phyloP scores from a whole-genome alignment of 2,113 vertebrate species.

The Collichthys lucidus region DNA sequence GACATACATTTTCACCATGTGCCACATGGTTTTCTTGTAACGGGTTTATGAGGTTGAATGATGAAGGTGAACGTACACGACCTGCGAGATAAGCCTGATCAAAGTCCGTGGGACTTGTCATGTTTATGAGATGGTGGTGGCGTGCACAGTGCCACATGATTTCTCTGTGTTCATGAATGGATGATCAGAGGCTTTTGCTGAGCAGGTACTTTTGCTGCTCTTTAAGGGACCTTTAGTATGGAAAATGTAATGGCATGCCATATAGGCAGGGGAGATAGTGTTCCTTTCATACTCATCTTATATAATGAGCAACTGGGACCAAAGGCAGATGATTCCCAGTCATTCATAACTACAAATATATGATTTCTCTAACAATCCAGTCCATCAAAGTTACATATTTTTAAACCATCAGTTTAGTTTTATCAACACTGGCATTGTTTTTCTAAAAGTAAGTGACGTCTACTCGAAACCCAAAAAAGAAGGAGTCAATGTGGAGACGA shows the following conservation, averaged over 20 bases:
- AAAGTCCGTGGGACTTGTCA: constrained; percentile 59
- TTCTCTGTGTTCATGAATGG: not conserved
- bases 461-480: too few species aligned
- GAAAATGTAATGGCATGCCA: not conserved
- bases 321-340: not conserved
- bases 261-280: not conserved
- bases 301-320: not conserved
- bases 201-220: not conserved
- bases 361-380: too few species aligned
- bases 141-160: not conserved
- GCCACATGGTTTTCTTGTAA: not conserved
- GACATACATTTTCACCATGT: constrained; percentile 12
- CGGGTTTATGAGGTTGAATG: constrained; percentile 41
- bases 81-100: constrained; percentile 54
- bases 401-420: too few species aligned
- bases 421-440: too few species aligned
- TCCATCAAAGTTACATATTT: too few species aligned
- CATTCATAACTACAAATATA: not conserved
- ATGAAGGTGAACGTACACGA: constrained; percentile 63
- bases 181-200: constrained; percentile 10
- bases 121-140: not conserved
- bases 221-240: not conserved
- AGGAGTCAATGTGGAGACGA: too few species aligned
- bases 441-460: too few species aligned
- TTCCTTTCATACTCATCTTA: not conserved